Evolutionary conservation across 2,888 invertebrate species (phyloP).

Genomic region (Cinara cedri): DNA sequence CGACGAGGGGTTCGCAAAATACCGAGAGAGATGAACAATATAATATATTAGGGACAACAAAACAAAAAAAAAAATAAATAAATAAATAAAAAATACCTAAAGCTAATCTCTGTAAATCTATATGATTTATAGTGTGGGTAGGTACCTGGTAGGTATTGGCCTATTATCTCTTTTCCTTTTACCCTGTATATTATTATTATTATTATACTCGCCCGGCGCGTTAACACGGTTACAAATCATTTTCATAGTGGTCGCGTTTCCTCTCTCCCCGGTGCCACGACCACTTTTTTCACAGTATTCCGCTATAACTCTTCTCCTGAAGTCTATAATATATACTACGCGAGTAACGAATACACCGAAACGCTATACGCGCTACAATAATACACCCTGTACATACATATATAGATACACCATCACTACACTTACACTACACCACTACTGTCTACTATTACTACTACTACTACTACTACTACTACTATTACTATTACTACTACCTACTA

Average conservation of each 20-base stretch:
- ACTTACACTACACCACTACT: constrained; percentile 1
- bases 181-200: constrained; percentile 9
- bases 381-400: not conserved
- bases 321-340: not conserved
- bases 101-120: constrained; percentile 36
- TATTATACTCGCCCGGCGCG: not conserved
- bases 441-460: not conserved
- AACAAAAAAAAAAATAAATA: too few relatives aligned
- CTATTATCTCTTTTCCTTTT: constrained; percentile 44
- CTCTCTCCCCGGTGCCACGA: not conserved
- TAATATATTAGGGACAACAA: too few relatives aligned
- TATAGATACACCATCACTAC: constrained; percentile 8
- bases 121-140: too few relatives aligned
- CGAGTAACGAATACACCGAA: not conserved
- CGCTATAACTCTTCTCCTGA: constrained; percentile 4
- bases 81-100: too few relatives aligned
- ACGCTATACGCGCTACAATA: not conserved
- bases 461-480: not conserved
- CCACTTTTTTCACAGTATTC: too few relatives aligned
- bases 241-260: constrained; percentile 34
- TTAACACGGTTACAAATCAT: constrained; percentile 55
- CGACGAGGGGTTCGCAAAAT: constrained; percentile 15
- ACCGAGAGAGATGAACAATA: not conserved
- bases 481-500: too few relatives aligned
- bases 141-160: constrained; percentile 4